phyloP scores from a whole-genome alignment of 2,113 vertebrate species.

The Danionella cerebrum region DNA sequence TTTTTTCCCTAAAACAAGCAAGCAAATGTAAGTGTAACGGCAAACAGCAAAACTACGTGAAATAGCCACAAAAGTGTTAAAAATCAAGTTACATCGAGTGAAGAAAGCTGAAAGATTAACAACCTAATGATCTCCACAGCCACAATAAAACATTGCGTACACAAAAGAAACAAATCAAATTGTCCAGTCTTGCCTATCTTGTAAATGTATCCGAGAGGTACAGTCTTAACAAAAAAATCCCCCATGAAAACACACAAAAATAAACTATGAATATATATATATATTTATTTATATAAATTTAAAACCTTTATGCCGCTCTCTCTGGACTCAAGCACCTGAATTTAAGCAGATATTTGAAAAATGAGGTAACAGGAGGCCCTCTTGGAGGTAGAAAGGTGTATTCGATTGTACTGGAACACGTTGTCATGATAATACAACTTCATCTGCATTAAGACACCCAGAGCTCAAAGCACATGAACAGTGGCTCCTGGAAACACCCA shows the following conservation, averaged over 20 bases:
- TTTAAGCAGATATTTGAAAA: conserved; percentile 75
- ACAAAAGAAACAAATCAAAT: conserved; percentile 53
- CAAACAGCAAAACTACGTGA: conserved; percentile 78
- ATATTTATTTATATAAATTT: conserved; percentile 47
- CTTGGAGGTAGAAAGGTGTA: conserved; percentile 90
- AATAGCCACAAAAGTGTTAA: conserved; percentile 71
- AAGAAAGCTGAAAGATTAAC: conserved; percentile 56
- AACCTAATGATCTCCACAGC: conserved; percentile 65
- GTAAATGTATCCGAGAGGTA: conserved; percentile 79
- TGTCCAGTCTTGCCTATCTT: conserved; percentile 80
- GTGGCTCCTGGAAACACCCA: conserved; percentile 52
- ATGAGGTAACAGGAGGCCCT: conserved; percentile 92
- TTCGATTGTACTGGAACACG: conserved; percentile 84
- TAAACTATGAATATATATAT: conserved; percentile 64
- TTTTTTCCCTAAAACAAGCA: conserved; percentile 70
- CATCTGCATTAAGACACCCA: conserved; percentile 69
- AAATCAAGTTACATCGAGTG: conserved; percentile 57
- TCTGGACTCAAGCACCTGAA: conserved; percentile 76
- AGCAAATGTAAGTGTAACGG: conserved; percentile 79
- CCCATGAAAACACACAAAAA: conserved; percentile 74
- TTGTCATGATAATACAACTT: conserved; percentile 67
- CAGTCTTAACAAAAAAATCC: conserved; percentile 79
- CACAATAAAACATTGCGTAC: conserved; percentile 73
- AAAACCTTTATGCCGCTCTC: conserved; percentile 86
- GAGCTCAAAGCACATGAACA: conserved; percentile 56